Conservation (phyloP, 2,797 vertebrate genomes). For the Micrastur ruficollis region DNA sequence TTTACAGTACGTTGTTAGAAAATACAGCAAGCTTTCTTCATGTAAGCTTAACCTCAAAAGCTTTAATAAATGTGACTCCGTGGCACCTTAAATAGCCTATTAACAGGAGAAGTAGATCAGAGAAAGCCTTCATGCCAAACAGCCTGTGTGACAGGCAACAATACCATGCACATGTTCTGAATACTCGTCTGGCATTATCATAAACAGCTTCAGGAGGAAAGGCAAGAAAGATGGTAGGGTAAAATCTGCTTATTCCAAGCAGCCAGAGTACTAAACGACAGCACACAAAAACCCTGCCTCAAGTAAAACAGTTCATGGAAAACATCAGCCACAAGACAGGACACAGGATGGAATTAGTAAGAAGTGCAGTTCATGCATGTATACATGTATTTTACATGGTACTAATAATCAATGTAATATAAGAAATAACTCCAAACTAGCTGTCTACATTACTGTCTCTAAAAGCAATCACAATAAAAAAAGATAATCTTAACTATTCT, state of each 20-base stretch:
- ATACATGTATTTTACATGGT: background rate
- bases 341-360: background rate
- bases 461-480: slow-evolving; percentile 18
- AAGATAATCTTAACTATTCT: slow-evolving; percentile 4
- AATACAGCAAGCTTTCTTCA: background rate
- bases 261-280: background rate
- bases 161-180: background rate
- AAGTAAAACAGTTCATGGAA: background rate
- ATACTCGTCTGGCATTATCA: background rate
- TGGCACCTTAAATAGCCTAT: background rate
- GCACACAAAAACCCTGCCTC: background rate
- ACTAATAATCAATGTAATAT: background rate
- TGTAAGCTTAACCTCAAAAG: background rate
- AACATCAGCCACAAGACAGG: background rate
- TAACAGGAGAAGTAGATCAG: background rate
- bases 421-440: background rate
- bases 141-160: background rate
- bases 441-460: background rate
- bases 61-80: background rate
- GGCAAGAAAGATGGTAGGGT: background rate
- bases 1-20: background rate
- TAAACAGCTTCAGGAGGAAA: background rate
- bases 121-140: background rate
- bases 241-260: background rate
- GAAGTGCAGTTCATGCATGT: background rate